Base-by-base conservation (phyloP, 2,113 vertebrate species). In the Bagarius yarrelli region DNA sequence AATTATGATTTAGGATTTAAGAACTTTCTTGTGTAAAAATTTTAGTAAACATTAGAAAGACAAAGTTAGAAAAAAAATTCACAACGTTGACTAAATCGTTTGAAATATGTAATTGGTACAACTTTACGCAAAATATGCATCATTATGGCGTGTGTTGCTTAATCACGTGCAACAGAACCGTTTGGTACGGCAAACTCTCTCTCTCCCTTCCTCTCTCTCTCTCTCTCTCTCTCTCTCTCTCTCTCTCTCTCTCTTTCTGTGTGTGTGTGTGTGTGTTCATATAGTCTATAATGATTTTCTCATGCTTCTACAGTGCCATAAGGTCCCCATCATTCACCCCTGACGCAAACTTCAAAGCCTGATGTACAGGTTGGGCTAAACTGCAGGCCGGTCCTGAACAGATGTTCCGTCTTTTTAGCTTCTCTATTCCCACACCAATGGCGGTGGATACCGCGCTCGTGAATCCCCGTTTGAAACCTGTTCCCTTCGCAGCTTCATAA, bases 381-480 rank as follows among this genome's bases (percentile, higher is more conserved):
- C 92, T 90, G 88, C 87, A 89, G 83, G 91, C 93, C 93, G 61
- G 74, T 61, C 57, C 52, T 23, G 55, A 80, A 36, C 78, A 84
- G 78, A 71, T 82, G 81, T 59, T 76, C 63, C 27, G 70, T 76
- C 81, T 77, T 70, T 82, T 76, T 18, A 77, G 53, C 61, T 76
- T 23, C 23, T 70, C 40, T 74, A 32, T 82, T 76, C 81, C 47
- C 80, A 81, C 61, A 76, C 60, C 52, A 21, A 81, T 67, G 72
- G 52, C 71, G 36, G 72, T 71, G 36, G 76, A 56, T 80, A 44
- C 57, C 50, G 67, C 61, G 69, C 40, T 55, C 61, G 76, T 67
- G 95, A 97, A 95, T 95, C 94, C 95, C 95, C 92, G 95, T 94
- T 94, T 93, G 93, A 95, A 96, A 98, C 95, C 96, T 97, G 96